These are phyloP conservation scores for Bufo bufo DNA, from an alignment of 2,113 vertebrate genomes.

Conservation along the genomic window DNA sequence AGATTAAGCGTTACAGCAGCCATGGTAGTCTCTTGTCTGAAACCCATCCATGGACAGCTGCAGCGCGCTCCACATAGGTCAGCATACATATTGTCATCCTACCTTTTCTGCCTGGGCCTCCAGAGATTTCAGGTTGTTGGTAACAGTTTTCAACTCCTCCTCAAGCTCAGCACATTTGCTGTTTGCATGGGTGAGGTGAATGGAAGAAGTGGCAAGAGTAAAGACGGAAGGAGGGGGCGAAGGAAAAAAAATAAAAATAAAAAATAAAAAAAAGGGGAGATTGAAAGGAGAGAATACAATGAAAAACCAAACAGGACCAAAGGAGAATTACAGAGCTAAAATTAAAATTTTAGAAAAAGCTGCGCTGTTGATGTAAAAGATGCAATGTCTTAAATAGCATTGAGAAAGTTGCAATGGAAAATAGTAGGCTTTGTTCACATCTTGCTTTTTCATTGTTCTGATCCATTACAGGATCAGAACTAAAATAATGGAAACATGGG, in stretches of 20 bases:
- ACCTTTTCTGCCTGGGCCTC: slow-evolving; percentile 99
- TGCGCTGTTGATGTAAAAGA: slow-evolving; percentile 22
- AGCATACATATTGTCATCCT: slow-evolving; percentile 69
- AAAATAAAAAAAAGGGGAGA: slow-evolving; percentile 67
- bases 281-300: slow-evolving; percentile 65
- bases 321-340: not conserved
- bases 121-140: slow-evolving; percentile 99
- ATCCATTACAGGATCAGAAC: no score
- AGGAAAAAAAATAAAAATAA: slow-evolving; percentile 70
- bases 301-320: slow-evolving; percentile 73
- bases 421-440: no score
- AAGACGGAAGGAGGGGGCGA: slow-evolving; percentile 68
- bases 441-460: no score
- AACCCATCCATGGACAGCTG: not conserved
- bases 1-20: no score
- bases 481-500: not conserved
- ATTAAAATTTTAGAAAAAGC: slow-evolving; percentile 40
- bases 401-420: no score
- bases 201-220: slow-evolving; percentile 73
- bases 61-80: not conserved
- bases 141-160: slow-evolving; percentile 99
- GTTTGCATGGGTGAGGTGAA: slow-evolving; percentile 78
- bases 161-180: slow-evolving; percentile 99
- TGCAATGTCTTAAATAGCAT: no score
- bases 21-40: no score